A percentile compares a stretch with the other conserved stretches of the same genome.
Evolutionary conservation across 2,113 vertebrate genomes (phyloP).

Genomic region (Chaenogobius annularis): DNA sequence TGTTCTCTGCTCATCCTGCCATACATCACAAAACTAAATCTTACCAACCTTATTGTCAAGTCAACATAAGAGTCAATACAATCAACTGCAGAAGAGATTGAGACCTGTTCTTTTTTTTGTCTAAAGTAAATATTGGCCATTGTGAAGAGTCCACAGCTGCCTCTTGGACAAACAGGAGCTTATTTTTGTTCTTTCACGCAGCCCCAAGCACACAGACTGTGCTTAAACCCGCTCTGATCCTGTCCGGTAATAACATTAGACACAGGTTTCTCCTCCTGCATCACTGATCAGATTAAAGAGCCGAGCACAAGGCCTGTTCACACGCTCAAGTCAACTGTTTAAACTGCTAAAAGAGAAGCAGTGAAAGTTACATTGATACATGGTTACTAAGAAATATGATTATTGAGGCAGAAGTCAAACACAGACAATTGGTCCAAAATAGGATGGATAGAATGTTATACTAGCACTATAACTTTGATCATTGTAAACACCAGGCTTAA

Average conservation of each 20-base stretch:
- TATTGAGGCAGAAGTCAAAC: no score
- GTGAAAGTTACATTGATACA: no score
- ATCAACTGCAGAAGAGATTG: not conserved
- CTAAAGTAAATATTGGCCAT: not conserved
- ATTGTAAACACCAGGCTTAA: no score
- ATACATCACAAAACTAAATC: no score
- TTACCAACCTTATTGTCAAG: no score
- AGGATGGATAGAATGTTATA: no score
- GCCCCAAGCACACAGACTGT: not conserved
- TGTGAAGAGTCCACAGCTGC: not conserved
- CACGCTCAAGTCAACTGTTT: slow-evolving; percentile 20
- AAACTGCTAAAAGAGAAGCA: not conserved
- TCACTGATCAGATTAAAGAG: slow-evolving; percentile 68
- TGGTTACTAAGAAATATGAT: no score
- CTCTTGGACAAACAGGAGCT: slow-evolving; percentile 1
- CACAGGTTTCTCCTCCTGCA: slow-evolving; percentile 46
- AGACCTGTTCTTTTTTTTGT: not conserved
- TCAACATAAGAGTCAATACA: not conserved
- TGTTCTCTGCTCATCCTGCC: no score
- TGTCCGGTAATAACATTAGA: slow-evolving; percentile 65
- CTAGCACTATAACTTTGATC: no score
- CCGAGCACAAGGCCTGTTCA: slow-evolving; percentile 41
- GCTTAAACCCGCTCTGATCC: slow-evolving; percentile 24
- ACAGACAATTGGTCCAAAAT: no score
- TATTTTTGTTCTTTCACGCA: not conserved